phyloP scores from a whole-genome alignment of 1,140 invertebrate species.

The Nylanderia fulva region DNA sequence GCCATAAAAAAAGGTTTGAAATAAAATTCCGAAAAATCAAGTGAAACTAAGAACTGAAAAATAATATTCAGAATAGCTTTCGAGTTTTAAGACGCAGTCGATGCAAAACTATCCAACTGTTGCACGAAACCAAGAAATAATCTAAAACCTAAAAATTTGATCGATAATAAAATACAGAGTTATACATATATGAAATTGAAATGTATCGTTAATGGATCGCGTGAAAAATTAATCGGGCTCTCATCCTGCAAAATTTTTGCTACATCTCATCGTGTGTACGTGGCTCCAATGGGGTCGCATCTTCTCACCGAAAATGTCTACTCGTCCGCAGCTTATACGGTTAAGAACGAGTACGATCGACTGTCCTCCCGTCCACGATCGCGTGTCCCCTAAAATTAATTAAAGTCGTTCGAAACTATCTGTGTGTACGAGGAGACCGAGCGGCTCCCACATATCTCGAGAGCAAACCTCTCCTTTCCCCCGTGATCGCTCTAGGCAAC shows the following conservation, averaged over 20 bases:
- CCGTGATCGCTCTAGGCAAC: background rate
- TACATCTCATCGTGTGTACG: too few species aligned
- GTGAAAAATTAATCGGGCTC: background rate
- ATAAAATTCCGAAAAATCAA: background rate
- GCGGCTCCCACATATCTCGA: constrained; percentile 74
- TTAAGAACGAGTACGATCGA: constrained; percentile 36
- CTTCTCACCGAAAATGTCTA: constrained; percentile 20
- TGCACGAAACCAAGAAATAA: background rate
- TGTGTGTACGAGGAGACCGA: constrained; percentile 73
- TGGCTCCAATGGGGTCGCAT: too few species aligned
- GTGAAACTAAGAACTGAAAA: background rate
- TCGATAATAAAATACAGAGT: background rate
- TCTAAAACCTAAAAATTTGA: too few species aligned
- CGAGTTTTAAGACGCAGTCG: too few species aligned
- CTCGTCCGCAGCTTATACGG: background rate
- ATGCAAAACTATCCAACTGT: background rate
- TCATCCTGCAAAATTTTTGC: background rate
- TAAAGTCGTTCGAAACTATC: constrained; percentile 72
- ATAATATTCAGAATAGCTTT: too few species aligned
- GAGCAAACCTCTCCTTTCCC: constrained; percentile 50
- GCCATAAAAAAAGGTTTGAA: background rate
- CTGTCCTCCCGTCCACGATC: constrained; percentile 47
- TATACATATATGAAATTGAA: background rate
- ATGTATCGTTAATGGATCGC: background rate
- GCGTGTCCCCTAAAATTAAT: constrained; percentile 71